A percentile compares a stretch with the other conserved stretches of the same genome.
phyloP scores from a whole-genome alignment of 2,797 vertebrate genomes.

The Synanceia verrucosa region DNA sequence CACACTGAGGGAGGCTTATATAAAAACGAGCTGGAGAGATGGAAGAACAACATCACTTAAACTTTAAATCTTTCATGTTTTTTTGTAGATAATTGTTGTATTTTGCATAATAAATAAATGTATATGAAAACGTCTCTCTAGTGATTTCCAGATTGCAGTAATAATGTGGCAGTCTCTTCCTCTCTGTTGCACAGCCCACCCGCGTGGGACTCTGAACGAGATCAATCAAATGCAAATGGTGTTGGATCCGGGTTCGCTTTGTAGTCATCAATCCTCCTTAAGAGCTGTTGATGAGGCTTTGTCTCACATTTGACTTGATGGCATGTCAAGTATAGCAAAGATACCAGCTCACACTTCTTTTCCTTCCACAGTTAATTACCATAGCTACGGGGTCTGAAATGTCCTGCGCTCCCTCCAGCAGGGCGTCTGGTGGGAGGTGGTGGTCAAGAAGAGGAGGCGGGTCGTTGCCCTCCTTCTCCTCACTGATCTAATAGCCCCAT shows the following conservation, averaged over 20 bases:
- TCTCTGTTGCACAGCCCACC: conserved; percentile 19
- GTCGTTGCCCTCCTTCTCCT: not conserved
- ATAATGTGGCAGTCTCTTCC: conserved; percentile 42
- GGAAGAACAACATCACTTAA: conserved; percentile 3
- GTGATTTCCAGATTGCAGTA: conserved; percentile 39
- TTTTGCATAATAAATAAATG: conserved; percentile 22
- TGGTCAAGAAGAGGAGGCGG: not conserved
- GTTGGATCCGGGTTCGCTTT: conserved; percentile 37
- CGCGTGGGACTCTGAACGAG: conserved; percentile 34
- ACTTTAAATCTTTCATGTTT: conserved; percentile 14
- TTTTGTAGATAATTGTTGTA: not conserved
- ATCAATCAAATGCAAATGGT: conserved; percentile 63
- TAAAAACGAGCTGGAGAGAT: conserved; percentile 33
- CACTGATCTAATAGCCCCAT: conserved; percentile 48
- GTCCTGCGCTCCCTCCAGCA: conserved; percentile 21
- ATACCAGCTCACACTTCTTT: not conserved
- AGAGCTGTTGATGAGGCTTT: conserved; percentile 7
- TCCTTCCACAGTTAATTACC: conserved; percentile 1
- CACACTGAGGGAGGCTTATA: conserved; percentile 11
- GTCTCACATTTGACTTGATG: conserved; percentile 40
- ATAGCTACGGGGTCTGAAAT: conserved; percentile 4
- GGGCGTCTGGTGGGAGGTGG: conserved; percentile 4
- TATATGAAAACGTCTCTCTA: conserved; percentile 1
- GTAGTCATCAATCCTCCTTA: conserved; percentile 14
- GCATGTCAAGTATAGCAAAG: conserved; percentile 9